Conservation (phyloP, 2,797 vertebrate genomes). For the Pseudochromis fuscus region DNA sequence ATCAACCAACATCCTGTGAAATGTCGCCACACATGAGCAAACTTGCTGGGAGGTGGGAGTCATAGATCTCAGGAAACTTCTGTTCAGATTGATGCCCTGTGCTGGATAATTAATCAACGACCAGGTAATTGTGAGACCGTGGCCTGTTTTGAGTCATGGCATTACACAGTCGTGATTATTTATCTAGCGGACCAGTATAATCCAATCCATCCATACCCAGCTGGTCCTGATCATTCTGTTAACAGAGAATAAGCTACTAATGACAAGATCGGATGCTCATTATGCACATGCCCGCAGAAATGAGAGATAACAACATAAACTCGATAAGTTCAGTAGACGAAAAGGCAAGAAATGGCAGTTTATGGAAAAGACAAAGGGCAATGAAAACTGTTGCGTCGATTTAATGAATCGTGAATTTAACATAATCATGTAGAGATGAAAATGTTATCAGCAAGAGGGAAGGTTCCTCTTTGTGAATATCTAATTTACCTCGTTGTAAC, state of each 20-base stretch:
- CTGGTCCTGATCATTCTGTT: slow-evolving; percentile 31
- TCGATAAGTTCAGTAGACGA: slow-evolving; percentile 45
- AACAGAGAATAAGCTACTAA: slow-evolving; percentile 52
- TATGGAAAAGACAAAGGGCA: slow-evolving; percentile 52
- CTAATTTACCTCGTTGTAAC: slow-evolving; percentile 47
- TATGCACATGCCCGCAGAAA: slow-evolving; percentile 41
- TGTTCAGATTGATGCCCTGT: slow-evolving; percentile 2
- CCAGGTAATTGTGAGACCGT: slow-evolving; percentile 4
- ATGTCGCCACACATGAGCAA: background rate
- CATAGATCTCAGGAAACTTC: background rate
- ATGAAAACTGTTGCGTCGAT: slow-evolving; percentile 48
- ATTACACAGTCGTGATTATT: slow-evolving; percentile 29
- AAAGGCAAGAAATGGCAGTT: slow-evolving; percentile 45
- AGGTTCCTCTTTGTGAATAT: slow-evolving; percentile 44
- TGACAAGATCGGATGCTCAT: slow-evolving; percentile 52
- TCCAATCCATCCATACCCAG: slow-evolving; percentile 42
- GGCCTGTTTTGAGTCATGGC: slow-evolving; percentile 9
- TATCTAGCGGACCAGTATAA: slow-evolving; percentile 21
- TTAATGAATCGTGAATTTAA: slow-evolving; percentile 61
- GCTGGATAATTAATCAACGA: slow-evolving; percentile 30
- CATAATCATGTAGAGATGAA: slow-evolving; percentile 55
- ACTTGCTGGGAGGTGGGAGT: background rate
- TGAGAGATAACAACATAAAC: slow-evolving; percentile 40
- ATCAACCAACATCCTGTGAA: background rate
- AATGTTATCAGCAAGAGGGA: slow-evolving; percentile 49